These are phyloP conservation scores for Nematopogon swammerdamellus DNA, from an alignment of 2,888 invertebrate species.

Conservation along the genomic window DNA sequence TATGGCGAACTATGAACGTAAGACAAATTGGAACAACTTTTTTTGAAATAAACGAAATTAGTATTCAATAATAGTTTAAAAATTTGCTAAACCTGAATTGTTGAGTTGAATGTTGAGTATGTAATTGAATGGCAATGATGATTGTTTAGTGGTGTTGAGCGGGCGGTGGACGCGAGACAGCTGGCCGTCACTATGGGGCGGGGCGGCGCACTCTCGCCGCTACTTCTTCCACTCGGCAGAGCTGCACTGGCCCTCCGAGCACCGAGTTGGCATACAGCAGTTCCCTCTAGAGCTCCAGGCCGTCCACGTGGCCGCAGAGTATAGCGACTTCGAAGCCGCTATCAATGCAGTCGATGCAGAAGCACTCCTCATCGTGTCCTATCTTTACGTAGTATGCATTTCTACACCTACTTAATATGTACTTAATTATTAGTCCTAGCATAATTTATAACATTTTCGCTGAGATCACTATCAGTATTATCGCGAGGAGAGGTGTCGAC, in stretches of 20 bases:
- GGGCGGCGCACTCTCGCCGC: constrained; percentile 31
- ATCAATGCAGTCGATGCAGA: constrained; percentile 25
- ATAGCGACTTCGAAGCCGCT: constrained; percentile 21
- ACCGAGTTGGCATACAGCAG: constrained; percentile 22
- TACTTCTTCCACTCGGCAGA: constrained; percentile 32
- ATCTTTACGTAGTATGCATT: constrained; percentile 32
- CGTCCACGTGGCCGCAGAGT: constrained; percentile 30
- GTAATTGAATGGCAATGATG: too few species aligned
- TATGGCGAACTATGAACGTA: too few species aligned
- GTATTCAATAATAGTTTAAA: too few species aligned
- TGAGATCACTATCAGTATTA: too few species aligned
- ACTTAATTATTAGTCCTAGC: too few species aligned
- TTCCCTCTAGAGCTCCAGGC: constrained; percentile 34
- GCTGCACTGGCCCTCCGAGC: constrained; percentile 35
- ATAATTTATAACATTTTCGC: too few species aligned
- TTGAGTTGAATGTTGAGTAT: too few species aligned
- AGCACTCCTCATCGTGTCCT: constrained; percentile 29
- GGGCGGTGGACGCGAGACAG: constrained; percentile 22
- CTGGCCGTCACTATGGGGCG: constrained; percentile 29
- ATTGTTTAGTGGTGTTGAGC: constrained; percentile 25
- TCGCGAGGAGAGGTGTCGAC: too few species aligned
- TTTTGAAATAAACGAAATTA: too few species aligned
- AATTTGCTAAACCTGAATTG: too few species aligned
- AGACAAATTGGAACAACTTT: too few species aligned
- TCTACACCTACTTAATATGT: too few species aligned